phyloP scores from a whole-genome alignment of 2,888 invertebrate species.

The Callosobruchus maculatus region DNA sequence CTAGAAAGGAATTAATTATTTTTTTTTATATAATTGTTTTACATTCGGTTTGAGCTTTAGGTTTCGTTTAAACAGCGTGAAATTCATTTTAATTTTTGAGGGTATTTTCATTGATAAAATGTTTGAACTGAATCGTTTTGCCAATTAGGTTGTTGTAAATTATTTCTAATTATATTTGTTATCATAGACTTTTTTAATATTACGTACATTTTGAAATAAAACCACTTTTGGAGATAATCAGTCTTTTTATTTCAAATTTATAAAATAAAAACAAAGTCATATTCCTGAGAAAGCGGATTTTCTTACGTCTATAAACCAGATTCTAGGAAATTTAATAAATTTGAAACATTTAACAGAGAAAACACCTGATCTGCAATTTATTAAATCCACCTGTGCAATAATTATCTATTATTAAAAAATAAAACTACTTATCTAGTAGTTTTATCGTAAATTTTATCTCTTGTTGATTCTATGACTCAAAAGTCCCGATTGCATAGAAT shows the following conservation, averaged over 20 bases:
- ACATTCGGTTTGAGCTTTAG: neutral
- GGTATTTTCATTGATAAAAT: slow-evolving; percentile 7
- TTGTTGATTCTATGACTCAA: too few species aligned
- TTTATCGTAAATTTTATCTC: too few species aligned
- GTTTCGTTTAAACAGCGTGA: slow-evolving; percentile 1
- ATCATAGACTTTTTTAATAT: slow-evolving; percentile 19
- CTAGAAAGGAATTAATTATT: neutral
- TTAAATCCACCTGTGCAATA: too few species aligned
- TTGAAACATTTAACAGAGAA: too few species aligned
- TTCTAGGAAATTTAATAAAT: too few species aligned
- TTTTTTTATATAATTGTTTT: neutral
- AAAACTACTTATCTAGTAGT: too few species aligned
- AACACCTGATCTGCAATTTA: too few species aligned
- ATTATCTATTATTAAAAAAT: too few species aligned
- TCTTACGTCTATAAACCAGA: too few species aligned
- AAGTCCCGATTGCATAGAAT: too few species aligned
- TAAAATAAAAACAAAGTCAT: too few species aligned
- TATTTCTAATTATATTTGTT: slow-evolving; percentile 15
- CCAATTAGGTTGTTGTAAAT: slow-evolving; percentile 14
- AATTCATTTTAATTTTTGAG: slow-evolving; percentile 7
- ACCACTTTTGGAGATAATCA: neutral
- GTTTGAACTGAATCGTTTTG: slow-evolving; percentile 10
- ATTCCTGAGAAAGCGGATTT: too few species aligned
- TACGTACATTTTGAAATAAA: slow-evolving; percentile 20
- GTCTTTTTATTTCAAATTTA: neutral